Percentiles rank a stretch among this genome's conserved stretches.
Conservation (phyloP, 1,140 invertebrate genomes). For the Nautilus pompilius region DNA sequence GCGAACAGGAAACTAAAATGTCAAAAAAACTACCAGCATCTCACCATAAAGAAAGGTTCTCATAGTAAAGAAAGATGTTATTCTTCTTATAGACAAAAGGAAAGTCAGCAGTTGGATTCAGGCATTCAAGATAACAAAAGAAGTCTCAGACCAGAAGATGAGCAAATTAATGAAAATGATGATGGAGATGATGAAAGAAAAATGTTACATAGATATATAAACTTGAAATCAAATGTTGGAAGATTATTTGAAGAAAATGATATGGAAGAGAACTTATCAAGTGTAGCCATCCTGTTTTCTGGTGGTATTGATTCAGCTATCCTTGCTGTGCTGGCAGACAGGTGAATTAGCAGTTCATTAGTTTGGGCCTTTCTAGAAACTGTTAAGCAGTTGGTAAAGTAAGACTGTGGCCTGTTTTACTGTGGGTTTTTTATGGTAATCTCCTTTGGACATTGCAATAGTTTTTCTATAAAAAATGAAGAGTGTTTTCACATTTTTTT, state of each 20-base stretch:
- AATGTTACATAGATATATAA: background rate
- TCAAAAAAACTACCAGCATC: background rate
- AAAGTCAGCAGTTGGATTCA: background rate
- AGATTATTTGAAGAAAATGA: constrained; percentile 29
- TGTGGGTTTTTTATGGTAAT: too few relatives aligned
- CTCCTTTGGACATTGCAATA: too few relatives aligned
- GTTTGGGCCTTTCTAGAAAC: too few relatives aligned
- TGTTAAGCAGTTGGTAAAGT: too few relatives aligned
- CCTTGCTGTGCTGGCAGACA: constrained; percentile 75
- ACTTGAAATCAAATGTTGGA: background rate
- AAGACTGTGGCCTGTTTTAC: too few relatives aligned
- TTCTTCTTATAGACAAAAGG: background rate
- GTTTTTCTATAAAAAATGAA: background rate
- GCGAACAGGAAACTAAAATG: too few relatives aligned
- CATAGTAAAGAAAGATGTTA: background rate
- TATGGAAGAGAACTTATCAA: constrained; percentile 65
- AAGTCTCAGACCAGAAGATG: background rate
- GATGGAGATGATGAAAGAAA: background rate
- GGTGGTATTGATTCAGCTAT: constrained; percentile 93
- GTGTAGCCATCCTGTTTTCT: constrained; percentile 86
- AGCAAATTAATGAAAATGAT: background rate
- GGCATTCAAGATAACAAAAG: background rate
- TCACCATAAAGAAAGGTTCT: background rate
- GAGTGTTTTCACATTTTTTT: constrained; percentile 2
- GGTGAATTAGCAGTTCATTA: constrained; percentile 49